phyloP scores from a whole-genome alignment of 2,888 invertebrate species.

The Euphydryas editha region DNA sequence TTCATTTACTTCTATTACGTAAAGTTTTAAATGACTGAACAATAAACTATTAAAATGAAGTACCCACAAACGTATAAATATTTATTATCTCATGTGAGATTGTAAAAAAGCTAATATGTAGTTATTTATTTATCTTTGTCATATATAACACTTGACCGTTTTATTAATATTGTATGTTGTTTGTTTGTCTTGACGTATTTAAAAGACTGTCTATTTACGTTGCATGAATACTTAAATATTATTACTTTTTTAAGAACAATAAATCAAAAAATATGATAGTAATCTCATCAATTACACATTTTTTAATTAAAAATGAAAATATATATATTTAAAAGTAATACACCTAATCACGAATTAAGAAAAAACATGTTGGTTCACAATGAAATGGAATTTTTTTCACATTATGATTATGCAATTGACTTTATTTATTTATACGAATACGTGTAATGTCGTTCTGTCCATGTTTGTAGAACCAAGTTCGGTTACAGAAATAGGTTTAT shows the following conservation, averaged over 20 bases:
- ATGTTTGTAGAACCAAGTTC: not conserved
- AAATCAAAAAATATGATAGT: too few relatives aligned
- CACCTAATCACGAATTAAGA: too few relatives aligned
- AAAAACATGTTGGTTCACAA: not conserved
- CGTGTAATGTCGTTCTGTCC: not conserved
- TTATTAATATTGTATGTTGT: not conserved
- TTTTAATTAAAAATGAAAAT: too few relatives aligned
- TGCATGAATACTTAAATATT: not conserved
- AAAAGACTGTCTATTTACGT: not conserved
- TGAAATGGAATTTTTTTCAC: not conserved
- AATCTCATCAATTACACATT: too few relatives aligned
- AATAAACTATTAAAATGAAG: not conserved
- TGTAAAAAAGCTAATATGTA: not conserved
- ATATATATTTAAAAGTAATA: too few relatives aligned
- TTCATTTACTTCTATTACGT: not conserved
- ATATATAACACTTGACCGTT: not conserved
- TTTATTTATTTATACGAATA: not conserved
- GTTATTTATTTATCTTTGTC: not conserved
- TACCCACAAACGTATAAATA: not conserved
- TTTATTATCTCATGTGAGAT: not conserved
- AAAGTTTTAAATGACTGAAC: not conserved
- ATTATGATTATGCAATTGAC: not conserved
- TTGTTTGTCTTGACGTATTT: not conserved
- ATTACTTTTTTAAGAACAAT: too few relatives aligned
- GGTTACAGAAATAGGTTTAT: not conserved